phyloP scores from a whole-genome alignment of 2,797 vertebrate genomes.

The Thunnus albacares region DNA sequence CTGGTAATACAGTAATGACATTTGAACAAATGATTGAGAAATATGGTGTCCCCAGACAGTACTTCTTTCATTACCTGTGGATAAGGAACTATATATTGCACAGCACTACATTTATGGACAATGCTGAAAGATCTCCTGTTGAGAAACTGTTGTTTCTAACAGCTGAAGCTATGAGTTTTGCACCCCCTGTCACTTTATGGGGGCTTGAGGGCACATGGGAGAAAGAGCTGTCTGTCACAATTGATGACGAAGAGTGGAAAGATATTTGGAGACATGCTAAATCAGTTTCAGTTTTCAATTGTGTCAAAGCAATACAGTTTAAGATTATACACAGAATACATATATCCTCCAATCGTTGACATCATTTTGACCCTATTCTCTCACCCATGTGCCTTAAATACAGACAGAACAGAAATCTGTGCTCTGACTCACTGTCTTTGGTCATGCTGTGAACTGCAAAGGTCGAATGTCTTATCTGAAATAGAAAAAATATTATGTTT shows the following conservation, averaged over 20 bases:
- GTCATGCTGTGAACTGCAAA: neutral
- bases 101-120: neutral
- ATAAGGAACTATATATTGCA: neutral
- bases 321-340: slow-evolving; percentile 9
- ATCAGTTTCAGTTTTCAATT: slow-evolving; percentile 26
- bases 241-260: slow-evolving; percentile 1
- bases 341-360: neutral
- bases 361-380: neutral
- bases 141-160: slow-evolving; percentile 14
- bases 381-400: slow-evolving; percentile 14
- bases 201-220: slow-evolving; percentile 1
- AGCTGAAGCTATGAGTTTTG: neutral
- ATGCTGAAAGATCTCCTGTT: slow-evolving; percentile 6
- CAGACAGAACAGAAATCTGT: neutral
- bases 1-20: neutral
- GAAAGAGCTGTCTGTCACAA: slow-evolving; percentile 11
- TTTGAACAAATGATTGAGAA: slow-evolving; percentile 30
- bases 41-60: neutral
- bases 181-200: neutral
- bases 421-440: slow-evolving; percentile 2
- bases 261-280: slow-evolving; percentile 26
- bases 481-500: neutral
- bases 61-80: slow-evolving; percentile 5
- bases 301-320: neutral
- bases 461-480: neutral